A percentile compares a stretch with the other conserved stretches of the same genome.
phyloP scores from a whole-genome alignment of 2,888 invertebrate genomes.

The Archips crataeganus region DNA sequence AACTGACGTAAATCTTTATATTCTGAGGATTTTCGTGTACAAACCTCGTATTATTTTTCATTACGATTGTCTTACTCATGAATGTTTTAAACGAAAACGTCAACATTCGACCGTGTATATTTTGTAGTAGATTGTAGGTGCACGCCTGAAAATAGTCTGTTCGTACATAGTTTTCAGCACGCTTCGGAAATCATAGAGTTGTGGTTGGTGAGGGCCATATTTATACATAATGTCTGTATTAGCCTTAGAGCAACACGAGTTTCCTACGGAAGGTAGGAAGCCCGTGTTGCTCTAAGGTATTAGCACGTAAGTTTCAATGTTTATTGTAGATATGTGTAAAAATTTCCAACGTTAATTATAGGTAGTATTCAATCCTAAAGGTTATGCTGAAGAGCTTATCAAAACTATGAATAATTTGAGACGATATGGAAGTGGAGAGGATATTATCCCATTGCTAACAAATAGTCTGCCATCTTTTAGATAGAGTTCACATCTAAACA shows the following conservation, averaged over 20 bases:
- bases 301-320: neutral
- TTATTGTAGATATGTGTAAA: neutral
- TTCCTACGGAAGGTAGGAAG: too few relatives aligned
- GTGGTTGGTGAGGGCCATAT: conserved; percentile 42
- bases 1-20: neutral
- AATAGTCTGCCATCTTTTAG: neutral
- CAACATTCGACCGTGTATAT: conserved; percentile 12
- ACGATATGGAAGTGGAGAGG: neutral
- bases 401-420: neutral
- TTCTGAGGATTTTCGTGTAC: neutral
- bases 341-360: neutral
- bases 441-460: neutral
- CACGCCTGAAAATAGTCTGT: conserved; percentile 43
- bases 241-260: too few relatives aligned
- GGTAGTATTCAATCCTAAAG: neutral
- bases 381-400: neutral
- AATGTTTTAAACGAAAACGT: neutral
- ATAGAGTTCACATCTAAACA: neutral
- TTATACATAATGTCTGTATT: conserved; percentile 10
- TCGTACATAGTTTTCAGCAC: conserved; percentile 42
- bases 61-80: neutral
- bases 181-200: conserved; percentile 39
- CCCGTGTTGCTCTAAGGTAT: too few relatives aligned
- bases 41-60: conserved; percentile 4
- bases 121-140: conserved; percentile 37